Percentiles rank a stretch among this genome's conserved stretches.
phyloP scores from a whole-genome alignment of 2,797 vertebrate species.

The Gallirallus australis region DNA sequence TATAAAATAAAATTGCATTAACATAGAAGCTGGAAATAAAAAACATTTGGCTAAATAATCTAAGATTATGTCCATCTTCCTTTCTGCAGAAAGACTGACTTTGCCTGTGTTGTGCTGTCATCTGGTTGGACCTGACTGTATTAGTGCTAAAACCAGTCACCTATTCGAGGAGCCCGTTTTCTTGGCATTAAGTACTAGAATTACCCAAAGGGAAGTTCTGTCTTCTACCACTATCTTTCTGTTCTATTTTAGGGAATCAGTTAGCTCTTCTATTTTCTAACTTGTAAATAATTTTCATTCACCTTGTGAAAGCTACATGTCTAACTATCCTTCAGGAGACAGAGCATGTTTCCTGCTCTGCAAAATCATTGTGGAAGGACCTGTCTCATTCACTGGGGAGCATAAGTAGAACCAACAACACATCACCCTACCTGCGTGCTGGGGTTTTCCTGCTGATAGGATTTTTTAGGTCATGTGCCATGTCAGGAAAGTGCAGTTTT shows the following conservation, averaged over 20 bases:
- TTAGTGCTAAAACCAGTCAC: neutral
- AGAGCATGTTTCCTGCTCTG: neutral
- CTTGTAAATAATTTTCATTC: neutral
- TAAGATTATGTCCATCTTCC: neutral
- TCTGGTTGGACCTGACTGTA: neutral
- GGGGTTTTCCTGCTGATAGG: neutral
- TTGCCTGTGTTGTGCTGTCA: neutral
- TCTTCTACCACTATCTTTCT: neutral
- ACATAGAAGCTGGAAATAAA: neutral
- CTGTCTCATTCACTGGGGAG: neutral
- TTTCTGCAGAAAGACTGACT: neutral
- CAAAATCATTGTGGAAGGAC: rapidly evolving
- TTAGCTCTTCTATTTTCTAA: neutral
- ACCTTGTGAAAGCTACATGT: neutral
- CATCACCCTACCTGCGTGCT: neutral
- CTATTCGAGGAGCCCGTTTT: neutral
- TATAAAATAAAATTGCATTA: neutral
- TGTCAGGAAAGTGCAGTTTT: neutral
- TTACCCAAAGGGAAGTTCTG: neutral
- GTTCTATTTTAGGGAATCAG: neutral
- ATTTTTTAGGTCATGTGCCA: neutral
- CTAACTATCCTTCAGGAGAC: neutral
- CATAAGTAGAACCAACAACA: neutral
- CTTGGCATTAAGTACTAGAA: neutral
- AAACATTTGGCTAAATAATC: neutral